These are phyloP conservation scores for Lymantria monacha DNA, from an alignment of 2,888 invertebrate genomes.

Conservation along the genomic window DNA sequence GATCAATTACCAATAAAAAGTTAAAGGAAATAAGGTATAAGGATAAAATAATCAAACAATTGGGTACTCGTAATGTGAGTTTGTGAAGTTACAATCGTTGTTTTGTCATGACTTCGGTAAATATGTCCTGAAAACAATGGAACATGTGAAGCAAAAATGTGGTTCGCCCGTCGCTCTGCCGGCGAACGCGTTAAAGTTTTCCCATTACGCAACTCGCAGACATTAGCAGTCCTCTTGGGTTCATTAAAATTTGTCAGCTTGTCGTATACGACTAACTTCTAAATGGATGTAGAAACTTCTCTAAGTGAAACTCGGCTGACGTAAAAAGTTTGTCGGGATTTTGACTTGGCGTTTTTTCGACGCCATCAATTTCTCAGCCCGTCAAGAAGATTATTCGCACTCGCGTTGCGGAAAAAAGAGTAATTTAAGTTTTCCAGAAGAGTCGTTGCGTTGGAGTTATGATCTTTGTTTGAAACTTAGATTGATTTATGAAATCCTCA, in stretches of 20 bases:
- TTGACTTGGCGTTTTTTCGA: conserved; percentile 68
- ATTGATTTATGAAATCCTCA: conserved; percentile 75
- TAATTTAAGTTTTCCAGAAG: conserved; percentile 78
- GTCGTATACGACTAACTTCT: conserved; percentile 75
- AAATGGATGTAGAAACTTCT: conserved; percentile 80
- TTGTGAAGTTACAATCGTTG: conserved; percentile 41
- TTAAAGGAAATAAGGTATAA: no score
- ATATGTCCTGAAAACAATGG: conserved; percentile 61
- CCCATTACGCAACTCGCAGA: conserved; percentile 75
- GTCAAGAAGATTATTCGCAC: conserved; percentile 82
- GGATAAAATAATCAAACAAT: conserved; percentile 46
- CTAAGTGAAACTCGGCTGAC: conserved; percentile 80
- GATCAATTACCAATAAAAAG: no score
- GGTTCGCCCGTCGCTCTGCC: conserved; percentile 29
- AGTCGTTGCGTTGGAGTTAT: conserved; percentile 76
- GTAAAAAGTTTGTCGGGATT: conserved; percentile 76
- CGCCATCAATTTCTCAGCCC: conserved; percentile 79
- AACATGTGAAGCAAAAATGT: conserved; percentile 53
- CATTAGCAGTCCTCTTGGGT: conserved; percentile 79
- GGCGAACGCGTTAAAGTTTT: conserved; percentile 62
- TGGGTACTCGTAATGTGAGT: conserved; percentile 45
- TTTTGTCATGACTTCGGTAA: conserved; percentile 46
- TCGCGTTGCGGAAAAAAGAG: conserved; percentile 79
- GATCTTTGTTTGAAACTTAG: conserved; percentile 79
- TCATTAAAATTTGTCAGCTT: conserved; percentile 82